Base-by-base conservation (phyloP, 2,113 vertebrate genomes). In the Tor tambroides region DNA sequence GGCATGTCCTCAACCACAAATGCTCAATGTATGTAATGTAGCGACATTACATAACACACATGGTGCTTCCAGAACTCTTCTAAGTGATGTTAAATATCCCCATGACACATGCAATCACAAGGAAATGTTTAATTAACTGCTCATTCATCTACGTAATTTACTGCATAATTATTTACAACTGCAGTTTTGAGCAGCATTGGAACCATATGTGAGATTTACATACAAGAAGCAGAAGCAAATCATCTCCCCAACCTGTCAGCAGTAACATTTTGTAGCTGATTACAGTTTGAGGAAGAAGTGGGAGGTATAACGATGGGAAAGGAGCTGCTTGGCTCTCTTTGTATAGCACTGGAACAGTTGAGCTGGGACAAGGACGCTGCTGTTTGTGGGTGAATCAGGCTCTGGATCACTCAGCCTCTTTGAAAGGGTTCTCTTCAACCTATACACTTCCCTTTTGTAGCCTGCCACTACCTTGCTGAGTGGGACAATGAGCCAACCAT, bases 391-490 rank as follows among this genome's bases (percentile, higher is more conserved):
- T 72, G 83, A 83, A 87, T 85, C 81, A 76, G 65, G 49, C 78
- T 74, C n/a, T 26, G 78, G 78, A 81, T 80, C 77, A 56, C 43
- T 65, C 84, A 77, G 86, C 75, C 82, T 67, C 74, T 87, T 28
- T 89, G 83, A 90, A 89, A 90, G 88, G 81, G 51, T 81, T 89
- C 85, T 84, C 75, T 90, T 87, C 80, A 85, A 87, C 86, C 85
- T 87, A 65, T 86, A 75, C 89, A 72, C 11, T 76, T 83, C 74
- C 4, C 80, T 84, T 89, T 90, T 89, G 86, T 87, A 65, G 75
- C 41, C 71, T 49, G 78, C 56, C 80, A 65, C 89, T 81, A 89
- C 89, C 89, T 90, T 90, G 89, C 89, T 90, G 89, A 87, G 89
- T 51, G n/a, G 56, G 46, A 90, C 89, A 89, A 89, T 90, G 75